phyloP scores from a whole-genome alignment of 2,888 invertebrate species.

The Cryptus viduatorius region DNA sequence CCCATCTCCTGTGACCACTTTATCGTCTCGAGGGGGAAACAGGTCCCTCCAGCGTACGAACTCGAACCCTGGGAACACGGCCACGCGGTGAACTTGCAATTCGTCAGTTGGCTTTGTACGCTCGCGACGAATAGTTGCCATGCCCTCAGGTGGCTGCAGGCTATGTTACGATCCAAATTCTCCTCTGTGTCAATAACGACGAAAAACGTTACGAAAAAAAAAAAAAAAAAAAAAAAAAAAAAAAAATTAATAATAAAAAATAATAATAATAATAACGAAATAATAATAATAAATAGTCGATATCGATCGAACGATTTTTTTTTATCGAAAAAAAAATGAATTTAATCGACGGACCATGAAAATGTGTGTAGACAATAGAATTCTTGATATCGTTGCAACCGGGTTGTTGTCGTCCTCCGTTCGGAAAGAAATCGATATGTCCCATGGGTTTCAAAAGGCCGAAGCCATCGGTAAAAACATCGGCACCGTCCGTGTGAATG shows the following conservation, averaged over 20 bases:
- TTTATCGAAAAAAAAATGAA: background rate
- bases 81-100: conserved; percentile 86
- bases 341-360: conserved; percentile 84
- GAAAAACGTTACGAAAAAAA: background rate
- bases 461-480: conserved; percentile 87
- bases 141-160: conserved; percentile 87
- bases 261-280: background rate
- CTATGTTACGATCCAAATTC: conserved; percentile 85
- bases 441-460: conserved; percentile 87
- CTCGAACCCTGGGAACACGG: conserved; percentile 86
- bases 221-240: background rate
- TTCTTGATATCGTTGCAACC: conserved; percentile 87
- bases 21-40: conserved; percentile 85
- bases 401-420: conserved; percentile 88
- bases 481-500: conserved; percentile 89
- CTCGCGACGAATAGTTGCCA: conserved; percentile 87
- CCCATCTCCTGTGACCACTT: conserved; percentile 82
- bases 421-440: conserved; percentile 88
- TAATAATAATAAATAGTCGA: background rate
- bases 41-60: conserved; percentile 86
- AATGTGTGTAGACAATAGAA: conserved; percentile 87
- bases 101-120: conserved; percentile 82
- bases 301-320: background rate
- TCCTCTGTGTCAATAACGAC: conserved; percentile 82
- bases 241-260: conserved; percentile 9